Base-by-base conservation (phyloP, 2,888 invertebrate species). In the Micropterix aruncella region DNA sequence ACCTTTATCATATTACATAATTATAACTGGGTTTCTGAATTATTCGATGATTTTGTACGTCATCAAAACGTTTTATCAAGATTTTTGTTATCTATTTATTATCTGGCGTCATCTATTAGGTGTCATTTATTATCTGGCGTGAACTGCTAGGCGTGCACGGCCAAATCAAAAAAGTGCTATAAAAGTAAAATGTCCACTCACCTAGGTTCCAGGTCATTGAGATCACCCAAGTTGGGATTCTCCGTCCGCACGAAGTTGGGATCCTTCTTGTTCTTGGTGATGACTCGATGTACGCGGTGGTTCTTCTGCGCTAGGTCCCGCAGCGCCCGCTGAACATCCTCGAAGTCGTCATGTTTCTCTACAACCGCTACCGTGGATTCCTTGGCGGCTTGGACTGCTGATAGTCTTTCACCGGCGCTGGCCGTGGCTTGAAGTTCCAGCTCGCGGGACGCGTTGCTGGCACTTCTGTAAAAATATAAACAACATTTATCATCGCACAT, bases 141-240 rank as follows among this genome's bases (percentile, higher is more conserved):
- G n/a, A n/a, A n/a, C n/a, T n/a, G n/a, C n/a, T n/a, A n/a, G n/a
- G n/a, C n/a, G n/a, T n/a, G n/a, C n/a, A n/a, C n/a, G n/a, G n/a
- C n/a, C n/a, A n/a, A n/a, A n/a, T n/a, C n/a, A n/a, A n/a, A n/a
- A n/a, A n/a, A n/a, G n/a, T n/a, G n/a, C n/a, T n/a, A n/a, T n/a
- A n/a, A n/a, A n/a, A n/a, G n/a, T n/a, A n/a, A n/a, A n/a, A n/a
- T n/a, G n/a, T n/a, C n/a, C n/a, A n/a, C 67, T 65, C 53, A 79
- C 79, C 73, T 72, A 9, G 70, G 63, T 52, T 70, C 71, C 47
- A 75, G 56, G 39, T 74, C 77, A 56, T 80, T 78, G 61, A 86
- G 62, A 53, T 83, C 79, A 0, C 75, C 81, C 46, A 89, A 69
- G 2, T 79, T 79, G 0, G 85, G 86, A 60, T 84, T 84, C 48